Percentiles rank a stretch among this genome's conserved stretches.
These are phyloP conservation scores for Cebus imitator DNA, from an alignment of 2,113 vertebrate species.

Conservation along the genomic window DNA sequence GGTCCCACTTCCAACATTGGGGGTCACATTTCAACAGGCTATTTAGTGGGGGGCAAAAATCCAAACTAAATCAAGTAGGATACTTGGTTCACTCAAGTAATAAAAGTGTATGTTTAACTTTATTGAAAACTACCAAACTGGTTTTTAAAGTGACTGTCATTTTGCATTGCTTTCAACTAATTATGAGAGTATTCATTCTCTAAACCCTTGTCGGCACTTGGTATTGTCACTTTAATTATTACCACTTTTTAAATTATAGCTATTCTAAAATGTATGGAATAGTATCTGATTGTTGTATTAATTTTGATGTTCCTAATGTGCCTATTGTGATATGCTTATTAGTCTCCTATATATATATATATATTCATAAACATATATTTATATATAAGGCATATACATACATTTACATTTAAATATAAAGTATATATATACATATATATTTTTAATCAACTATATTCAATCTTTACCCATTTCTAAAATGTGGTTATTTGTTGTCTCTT, in stretches of 20 bases:
- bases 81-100: neutral
- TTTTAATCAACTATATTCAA: neutral
- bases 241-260: neutral
- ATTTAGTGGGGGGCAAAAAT: too few relatives aligned
- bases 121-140: neutral
- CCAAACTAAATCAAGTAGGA: too few relatives aligned
- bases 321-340: neutral
- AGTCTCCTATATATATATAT: too few relatives aligned
- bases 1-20: too few relatives aligned
- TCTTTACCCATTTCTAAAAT: neutral
- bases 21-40: too few relatives aligned
- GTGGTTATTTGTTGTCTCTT: neutral
- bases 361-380: too few relatives aligned
- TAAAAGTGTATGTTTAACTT: neutral
- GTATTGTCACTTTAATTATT: neutral
- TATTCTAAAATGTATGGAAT: neutral
- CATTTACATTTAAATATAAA: too few relatives aligned
- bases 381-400: too few relatives aligned
- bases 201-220: neutral
- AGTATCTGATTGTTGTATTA: neutral
- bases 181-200: neutral
- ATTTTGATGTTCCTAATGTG: neutral
- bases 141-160: neutral
- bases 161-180: neutral
- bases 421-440: too few relatives aligned